A percentile compares a stretch with the other conserved stretches of the same genome.
These are phyloP conservation scores for Caenorhabditis sp. DNA, from an alignment of 2,888 invertebrate genomes.

Conservation along the genomic window DNA sequence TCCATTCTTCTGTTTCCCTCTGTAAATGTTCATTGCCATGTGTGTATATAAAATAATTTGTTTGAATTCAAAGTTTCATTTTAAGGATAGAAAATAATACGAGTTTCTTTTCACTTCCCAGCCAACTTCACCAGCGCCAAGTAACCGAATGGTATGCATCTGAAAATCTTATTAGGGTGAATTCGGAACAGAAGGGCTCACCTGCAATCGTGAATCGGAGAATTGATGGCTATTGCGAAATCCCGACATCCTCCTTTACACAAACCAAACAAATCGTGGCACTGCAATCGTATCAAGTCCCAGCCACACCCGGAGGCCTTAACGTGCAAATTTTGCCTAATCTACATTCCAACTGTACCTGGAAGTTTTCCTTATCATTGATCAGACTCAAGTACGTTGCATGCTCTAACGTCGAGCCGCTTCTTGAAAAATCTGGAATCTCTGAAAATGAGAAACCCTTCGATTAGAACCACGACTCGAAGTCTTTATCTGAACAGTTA, in stretches of 20 bases:
- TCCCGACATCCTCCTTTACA: constrained; percentile 64
- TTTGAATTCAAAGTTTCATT: background rate
- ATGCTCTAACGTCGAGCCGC: constrained; percentile 32
- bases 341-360: constrained; percentile 15
- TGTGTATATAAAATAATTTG: background rate
- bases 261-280: constrained; percentile 58
- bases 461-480: too few species aligned
- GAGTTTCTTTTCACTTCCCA: constrained; percentile 17
- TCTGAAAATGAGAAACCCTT: constrained; percentile 31
- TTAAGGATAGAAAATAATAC: too few species aligned
- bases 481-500: background rate
- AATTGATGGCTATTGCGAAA: constrained; percentile 54
- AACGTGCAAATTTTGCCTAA: background rate
- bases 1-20: background rate
- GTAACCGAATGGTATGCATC: constrained; percentile 60
- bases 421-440: constrained; percentile 27
- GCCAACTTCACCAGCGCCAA: constrained; percentile 53
- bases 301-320: constrained; percentile 62
- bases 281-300: constrained; percentile 56
- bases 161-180: too few species aligned
- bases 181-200: background rate
- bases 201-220: constrained; percentile 61
- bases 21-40: constrained; percentile 5
- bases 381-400: constrained; percentile 58
- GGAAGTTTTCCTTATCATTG: constrained; percentile 65